Percentiles rank a stretch among this genome's conserved stretches.
These are phyloP conservation scores for Mormyrus lacerda DNA, from an alignment of 2,113 vertebrate species.

Conservation along the genomic window DNA sequence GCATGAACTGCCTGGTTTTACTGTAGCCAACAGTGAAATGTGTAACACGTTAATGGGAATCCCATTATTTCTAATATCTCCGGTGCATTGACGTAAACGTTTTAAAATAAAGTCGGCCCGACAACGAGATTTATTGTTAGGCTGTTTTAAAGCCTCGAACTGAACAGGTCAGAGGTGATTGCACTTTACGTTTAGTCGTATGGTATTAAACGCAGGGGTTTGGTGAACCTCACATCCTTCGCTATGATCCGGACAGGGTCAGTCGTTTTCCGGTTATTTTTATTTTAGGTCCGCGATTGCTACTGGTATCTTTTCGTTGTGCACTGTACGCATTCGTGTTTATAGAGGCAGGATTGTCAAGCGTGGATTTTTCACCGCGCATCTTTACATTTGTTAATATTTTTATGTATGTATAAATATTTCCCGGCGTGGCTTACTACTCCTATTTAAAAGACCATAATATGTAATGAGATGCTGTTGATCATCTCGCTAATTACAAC, in stretches of 20 bases:
- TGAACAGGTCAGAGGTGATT: not conserved
- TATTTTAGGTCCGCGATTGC: not conserved
- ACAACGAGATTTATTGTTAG: not conserved
- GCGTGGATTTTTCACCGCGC: not conserved
- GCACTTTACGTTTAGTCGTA: not conserved
- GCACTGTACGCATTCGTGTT: not conserved
- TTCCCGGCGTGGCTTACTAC: not conserved
- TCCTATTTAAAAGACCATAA: constrained; percentile 85
- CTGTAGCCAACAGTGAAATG: not conserved
- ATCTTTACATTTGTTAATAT: not conserved
- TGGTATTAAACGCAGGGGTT: not conserved
- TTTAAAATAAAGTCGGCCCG: not conserved
- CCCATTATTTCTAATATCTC: not conserved
- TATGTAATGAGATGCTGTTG: constrained; percentile 99
- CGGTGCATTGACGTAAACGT: not conserved
- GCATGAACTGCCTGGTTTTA: not conserved
- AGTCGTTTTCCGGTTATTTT: not conserved
- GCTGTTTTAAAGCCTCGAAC: not conserved
- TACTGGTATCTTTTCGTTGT: not conserved
- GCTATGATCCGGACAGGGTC: not conserved
- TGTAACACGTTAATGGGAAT: not conserved
- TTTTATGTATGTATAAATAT: not conserved
- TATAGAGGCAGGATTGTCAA: not conserved
- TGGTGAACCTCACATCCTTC: not conserved
- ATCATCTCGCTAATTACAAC: constrained; percentile 99